These are phyloP conservation scores for Solea senegalensis DNA, from an alignment of 2,113 vertebrate genomes.

Conservation along the genomic window DNA sequence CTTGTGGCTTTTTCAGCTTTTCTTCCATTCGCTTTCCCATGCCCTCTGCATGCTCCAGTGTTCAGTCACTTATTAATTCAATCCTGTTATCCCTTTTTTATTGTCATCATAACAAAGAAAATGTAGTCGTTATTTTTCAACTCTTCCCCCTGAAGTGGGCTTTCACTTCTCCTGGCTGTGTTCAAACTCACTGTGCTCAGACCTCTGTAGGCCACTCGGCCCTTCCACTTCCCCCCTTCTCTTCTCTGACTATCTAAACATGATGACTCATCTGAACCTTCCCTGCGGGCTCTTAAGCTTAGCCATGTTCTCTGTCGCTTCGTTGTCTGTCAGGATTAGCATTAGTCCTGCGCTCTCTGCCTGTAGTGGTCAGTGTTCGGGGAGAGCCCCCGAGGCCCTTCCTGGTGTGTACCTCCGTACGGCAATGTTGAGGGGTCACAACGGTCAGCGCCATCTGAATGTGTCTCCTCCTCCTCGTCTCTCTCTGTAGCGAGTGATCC, in stretches of 20 bases:
- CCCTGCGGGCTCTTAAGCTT: conserved; percentile 31
- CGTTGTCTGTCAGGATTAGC: conserved; percentile 66
- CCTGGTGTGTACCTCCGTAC: conserved; percentile 13
- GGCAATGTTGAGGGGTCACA: conserved; percentile 42
- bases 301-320: conserved; percentile 55
- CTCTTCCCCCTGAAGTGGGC: conserved; percentile 29
- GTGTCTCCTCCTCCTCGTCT: conserved; percentile 76
- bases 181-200: conserved; percentile 38
- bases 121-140: conserved; percentile 21
- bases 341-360: conserved; percentile 47
- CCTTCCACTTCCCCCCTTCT: conserved; percentile 39
- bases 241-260: conserved; percentile 43
- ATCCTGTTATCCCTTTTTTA: conserved; percentile 6
- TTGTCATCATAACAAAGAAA: not conserved
- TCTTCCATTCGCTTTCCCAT: conserved; percentile 19
- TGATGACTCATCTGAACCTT: conserved; percentile 58
- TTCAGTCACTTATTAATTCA: not conserved
- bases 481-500: conserved; percentile 88
- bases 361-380: conserved; percentile 58
- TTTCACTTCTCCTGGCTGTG: conserved; percentile 46
- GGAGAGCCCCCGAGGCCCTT: conserved; percentile 47
- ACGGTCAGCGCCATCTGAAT: conserved; percentile 66
- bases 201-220: conserved; percentile 57
- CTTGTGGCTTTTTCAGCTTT: conserved; percentile 30
- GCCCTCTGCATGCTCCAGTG: conserved; percentile 30